Conservation (phyloP, 2,888 invertebrate genomes). For the Antheraea assamensis region DNA sequence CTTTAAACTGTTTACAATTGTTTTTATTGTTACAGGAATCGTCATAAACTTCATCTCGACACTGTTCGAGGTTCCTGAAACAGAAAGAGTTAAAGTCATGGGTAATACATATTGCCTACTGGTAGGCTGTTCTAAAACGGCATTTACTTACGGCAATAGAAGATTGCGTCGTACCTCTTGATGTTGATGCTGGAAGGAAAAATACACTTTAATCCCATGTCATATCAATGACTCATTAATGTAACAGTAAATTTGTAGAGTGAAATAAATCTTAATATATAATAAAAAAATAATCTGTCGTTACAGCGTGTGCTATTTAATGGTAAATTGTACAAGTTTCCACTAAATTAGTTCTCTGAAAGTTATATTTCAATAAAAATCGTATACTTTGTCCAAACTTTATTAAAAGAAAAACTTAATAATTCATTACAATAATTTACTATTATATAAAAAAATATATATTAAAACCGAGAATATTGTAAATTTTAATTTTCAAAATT, state of each 20-base stretch:
- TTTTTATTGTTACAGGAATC: background rate
- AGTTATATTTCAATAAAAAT: background rate
- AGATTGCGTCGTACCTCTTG: background rate
- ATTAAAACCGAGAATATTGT: background rate
- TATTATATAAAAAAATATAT: background rate
- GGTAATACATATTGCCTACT: conserved; percentile 16
- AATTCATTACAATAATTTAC: background rate
- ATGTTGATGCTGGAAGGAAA: background rate
- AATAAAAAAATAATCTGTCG: too few relatives aligned
- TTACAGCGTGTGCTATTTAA: too few relatives aligned
- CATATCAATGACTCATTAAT: background rate
- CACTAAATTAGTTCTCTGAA: background rate
- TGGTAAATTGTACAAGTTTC: background rate
- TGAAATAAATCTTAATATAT: too few relatives aligned
- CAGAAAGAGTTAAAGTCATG: conserved; percentile 30
- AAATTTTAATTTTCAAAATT: too few relatives aligned
- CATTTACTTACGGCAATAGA: background rate
- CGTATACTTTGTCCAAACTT: background rate
- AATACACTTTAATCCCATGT: background rate
- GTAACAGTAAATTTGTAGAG: too few relatives aligned
- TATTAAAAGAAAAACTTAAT: conserved; percentile 1
- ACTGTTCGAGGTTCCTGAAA: conserved; percentile 26
- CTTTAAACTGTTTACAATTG: conserved; percentile 18
- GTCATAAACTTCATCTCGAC: background rate
- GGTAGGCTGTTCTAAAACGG: background rate